These are phyloP conservation scores for Catocala fraxini DNA, from an alignment of 2,888 invertebrate genomes.

Conservation along the genomic window DNA sequence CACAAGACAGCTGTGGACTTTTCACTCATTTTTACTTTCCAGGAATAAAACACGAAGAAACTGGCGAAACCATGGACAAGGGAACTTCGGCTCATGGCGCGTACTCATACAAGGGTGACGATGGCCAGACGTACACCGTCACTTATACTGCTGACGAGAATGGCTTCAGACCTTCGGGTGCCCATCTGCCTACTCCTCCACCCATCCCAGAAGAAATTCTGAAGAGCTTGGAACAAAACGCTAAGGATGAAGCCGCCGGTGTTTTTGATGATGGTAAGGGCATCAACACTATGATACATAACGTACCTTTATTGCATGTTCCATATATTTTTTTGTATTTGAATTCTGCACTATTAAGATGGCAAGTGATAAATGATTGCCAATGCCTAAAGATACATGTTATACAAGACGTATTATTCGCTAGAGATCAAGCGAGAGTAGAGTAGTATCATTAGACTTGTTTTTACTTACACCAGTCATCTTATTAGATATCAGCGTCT, in stretches of 20 bases:
- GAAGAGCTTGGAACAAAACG: slow-evolving; percentile 80
- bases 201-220: slow-evolving; percentile 87
- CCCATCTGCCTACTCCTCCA: slow-evolving; percentile 87
- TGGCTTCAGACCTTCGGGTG: slow-evolving; percentile 86
- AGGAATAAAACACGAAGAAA: slow-evolving; percentile 87
- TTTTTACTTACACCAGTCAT: no score
- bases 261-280: slow-evolving; percentile 81
- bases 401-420: no score
- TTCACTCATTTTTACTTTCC: slow-evolving; percentile 23
- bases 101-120: slow-evolving; percentile 87
- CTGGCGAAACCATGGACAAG: slow-evolving; percentile 70
- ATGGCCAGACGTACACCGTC: slow-evolving; percentile 85
- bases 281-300: neutral
- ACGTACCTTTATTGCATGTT: no score
- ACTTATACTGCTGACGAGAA: slow-evolving; percentile 88
- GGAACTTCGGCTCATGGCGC: slow-evolving; percentile 80
- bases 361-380: no score
- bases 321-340: no score
- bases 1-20: no score
- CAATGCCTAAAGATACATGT: no score
- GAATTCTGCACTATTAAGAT: no score
- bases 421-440: no score
- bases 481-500: no score
- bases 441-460: no score
- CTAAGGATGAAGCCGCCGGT: slow-evolving; percentile 82